Base-by-base conservation (phyloP, 2,797 vertebrate species). In the Orestias chungarensis region DNA sequence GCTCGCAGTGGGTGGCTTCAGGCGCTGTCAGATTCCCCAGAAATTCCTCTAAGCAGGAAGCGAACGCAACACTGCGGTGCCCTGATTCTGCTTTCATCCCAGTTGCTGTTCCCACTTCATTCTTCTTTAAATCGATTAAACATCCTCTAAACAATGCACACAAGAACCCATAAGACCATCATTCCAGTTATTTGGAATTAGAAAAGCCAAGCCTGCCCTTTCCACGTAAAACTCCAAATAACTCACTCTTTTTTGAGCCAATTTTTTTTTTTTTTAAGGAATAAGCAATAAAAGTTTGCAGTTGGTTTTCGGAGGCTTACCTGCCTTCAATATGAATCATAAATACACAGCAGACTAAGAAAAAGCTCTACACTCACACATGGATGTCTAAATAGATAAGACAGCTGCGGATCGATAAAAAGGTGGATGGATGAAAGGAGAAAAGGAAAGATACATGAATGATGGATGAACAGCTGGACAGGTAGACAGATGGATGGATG, bases 41-140 rank as follows among this genome's bases (percentile, higher is more conserved):
- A 70, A 71, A 68, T n/a, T 66, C 66, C 68, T 73, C 50, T 27
- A 44, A 78, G 33, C 74, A 84, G 71, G 71, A 91, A 88, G 66
- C 55, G 54, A 40, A 54, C 6, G 47, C 66, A 40, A 49, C 7
- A 0, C 33, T 73, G 55, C 73, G 57, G 73, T 49, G 67, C 43
- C 77, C 47, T 0, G 0, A 15, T 80, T 74, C 72, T 82, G 55
- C 47, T 81, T 49, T 65, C 20, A n/a, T 33, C 47, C 6, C n/a
- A 11, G 35, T 46, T 69, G 8, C 59, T 33, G 44, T 43, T 71
- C 23, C 31, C 6, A 14, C 43, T 42, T 40, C 35, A 14, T 42
- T n/a, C 59, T 62, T 62, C 17, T 40, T 25, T 40, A 42, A 62
- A 62, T 6, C 20, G n/a, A 35, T 33, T 35, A 14, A n/a, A 29